Conservation (phyloP, 2,113 vertebrate species). For the Microcebus lehilahytsara region DNA sequence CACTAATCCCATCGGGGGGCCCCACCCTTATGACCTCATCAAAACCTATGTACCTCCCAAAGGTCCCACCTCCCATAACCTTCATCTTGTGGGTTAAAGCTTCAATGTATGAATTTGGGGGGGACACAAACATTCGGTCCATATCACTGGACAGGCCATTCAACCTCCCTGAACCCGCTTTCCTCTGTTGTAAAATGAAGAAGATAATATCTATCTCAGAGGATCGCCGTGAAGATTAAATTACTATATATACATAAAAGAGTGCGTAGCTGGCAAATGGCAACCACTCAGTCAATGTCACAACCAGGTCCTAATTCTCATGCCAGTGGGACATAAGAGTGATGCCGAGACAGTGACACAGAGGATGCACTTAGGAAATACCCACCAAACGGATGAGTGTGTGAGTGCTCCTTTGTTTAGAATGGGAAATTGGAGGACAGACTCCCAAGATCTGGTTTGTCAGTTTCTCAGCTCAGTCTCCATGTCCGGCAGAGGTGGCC, state of each 20-base stretch:
- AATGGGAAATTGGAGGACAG: not conserved
- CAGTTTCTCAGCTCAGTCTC: not conserved
- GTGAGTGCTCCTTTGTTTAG: not conserved
- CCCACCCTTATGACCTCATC: not conserved
- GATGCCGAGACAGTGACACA: accelerated
- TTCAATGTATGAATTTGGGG: not conserved
- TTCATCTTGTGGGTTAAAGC: not conserved
- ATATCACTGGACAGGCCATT: not conserved
- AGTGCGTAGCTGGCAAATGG: accelerated
- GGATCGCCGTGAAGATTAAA: not conserved
- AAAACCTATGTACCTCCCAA: not conserved
- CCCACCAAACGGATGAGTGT: no score
- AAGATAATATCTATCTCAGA: not conserved
- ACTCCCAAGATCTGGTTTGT: not conserved
- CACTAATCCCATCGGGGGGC: not conserved
- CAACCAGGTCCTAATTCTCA: not conserved
- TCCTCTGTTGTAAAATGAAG: not conserved
- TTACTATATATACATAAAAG: not conserved
- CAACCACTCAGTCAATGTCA: no score
- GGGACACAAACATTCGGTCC: not conserved
- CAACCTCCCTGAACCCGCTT: not conserved
- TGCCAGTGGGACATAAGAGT: accelerated
- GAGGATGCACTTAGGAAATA: no score
- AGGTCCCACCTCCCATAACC: not conserved
- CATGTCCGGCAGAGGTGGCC: no score